Evolutionary conservation across 2,113 vertebrate genomes (phyloP).

Genomic region (Irena cyanogastra): DNA sequence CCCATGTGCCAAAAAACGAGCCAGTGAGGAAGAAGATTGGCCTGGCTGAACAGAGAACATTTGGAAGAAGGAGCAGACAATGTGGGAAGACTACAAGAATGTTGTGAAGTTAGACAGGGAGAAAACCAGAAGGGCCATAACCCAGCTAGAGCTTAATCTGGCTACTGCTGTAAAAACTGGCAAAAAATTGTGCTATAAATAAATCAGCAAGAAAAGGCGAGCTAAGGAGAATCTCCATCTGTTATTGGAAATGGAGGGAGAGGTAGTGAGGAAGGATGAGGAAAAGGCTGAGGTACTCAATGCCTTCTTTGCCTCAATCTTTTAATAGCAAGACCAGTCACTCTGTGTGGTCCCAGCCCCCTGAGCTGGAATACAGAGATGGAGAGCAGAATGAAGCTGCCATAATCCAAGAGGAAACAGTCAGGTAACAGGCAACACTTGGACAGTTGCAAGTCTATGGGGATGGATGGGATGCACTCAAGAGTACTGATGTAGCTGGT

Average conservation of each 20-base stretch:
- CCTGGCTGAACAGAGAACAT: neutral
- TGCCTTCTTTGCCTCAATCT: neutral
- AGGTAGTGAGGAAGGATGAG: neutral
- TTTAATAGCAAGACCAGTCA: neutral
- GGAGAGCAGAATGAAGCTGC: neutral
- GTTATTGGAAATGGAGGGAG: neutral
- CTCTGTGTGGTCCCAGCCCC: too few relatives aligned
- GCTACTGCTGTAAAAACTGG: neutral
- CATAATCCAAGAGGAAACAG: neutral
- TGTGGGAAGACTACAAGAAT: neutral
- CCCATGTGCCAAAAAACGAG: neutral
- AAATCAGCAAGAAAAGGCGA: neutral
- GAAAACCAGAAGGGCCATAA: neutral
- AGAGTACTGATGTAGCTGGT: accelerated
- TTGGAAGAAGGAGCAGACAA: neutral
- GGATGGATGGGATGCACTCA: neutral
- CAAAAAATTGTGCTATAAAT: neutral
- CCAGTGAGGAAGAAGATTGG: neutral
- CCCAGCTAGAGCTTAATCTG: neutral
- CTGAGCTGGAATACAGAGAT: neutral
- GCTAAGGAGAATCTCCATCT: neutral
- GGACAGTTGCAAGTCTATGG: neutral
- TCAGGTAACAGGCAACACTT: neutral
- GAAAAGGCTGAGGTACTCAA: neutral
- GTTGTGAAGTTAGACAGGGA: neutral